These are phyloP conservation scores for Gandaritis pyraliata DNA, from an alignment of 2,888 invertebrate genomes.

Conservation along the genomic window DNA sequence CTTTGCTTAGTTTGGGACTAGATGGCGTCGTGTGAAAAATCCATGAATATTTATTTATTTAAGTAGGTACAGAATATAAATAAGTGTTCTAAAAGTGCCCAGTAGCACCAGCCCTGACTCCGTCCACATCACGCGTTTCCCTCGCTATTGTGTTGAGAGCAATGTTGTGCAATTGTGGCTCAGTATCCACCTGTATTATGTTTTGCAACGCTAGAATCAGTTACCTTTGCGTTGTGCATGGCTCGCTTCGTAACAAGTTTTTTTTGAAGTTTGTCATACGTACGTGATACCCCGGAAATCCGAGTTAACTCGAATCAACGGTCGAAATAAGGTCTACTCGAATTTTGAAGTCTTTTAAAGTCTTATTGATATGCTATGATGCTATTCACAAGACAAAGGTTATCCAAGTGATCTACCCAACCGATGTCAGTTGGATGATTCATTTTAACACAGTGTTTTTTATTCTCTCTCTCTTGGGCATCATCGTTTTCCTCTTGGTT, in stretches of 20 bases:
- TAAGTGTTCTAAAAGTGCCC: neutral
- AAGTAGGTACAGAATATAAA: too few relatives aligned
- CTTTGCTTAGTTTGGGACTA: too few relatives aligned
- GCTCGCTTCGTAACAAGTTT: neutral
- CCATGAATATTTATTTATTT: too few relatives aligned
- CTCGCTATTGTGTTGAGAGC: slow-evolving; percentile 35
- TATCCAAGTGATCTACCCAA: too few relatives aligned
- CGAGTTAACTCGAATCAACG: neutral
- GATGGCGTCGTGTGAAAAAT: too few relatives aligned
- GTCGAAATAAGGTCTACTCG: neutral
- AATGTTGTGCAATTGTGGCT: slow-evolving; percentile 27
- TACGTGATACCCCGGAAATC: neutral
- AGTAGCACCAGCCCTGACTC: slow-evolving; percentile 1
- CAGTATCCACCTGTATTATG: slow-evolving; percentile 23
- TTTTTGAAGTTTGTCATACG: slow-evolving; percentile 1
- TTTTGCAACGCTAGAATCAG: slow-evolving; percentile 27
- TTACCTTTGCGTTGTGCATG: slow-evolving; percentile 11
- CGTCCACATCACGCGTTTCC: slow-evolving; percentile 27
- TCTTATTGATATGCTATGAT: too few relatives aligned
- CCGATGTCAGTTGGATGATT: too few relatives aligned
- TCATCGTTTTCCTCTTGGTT: too few relatives aligned
- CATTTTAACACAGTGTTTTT: too few relatives aligned
- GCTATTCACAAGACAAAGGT: too few relatives aligned
- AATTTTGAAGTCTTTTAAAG: too few relatives aligned
- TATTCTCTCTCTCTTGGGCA: too few relatives aligned